These are phyloP conservation scores for Ginglymostoma cirratum DNA, from an alignment of 2,113 vertebrate species.

Conservation along the genomic window DNA sequence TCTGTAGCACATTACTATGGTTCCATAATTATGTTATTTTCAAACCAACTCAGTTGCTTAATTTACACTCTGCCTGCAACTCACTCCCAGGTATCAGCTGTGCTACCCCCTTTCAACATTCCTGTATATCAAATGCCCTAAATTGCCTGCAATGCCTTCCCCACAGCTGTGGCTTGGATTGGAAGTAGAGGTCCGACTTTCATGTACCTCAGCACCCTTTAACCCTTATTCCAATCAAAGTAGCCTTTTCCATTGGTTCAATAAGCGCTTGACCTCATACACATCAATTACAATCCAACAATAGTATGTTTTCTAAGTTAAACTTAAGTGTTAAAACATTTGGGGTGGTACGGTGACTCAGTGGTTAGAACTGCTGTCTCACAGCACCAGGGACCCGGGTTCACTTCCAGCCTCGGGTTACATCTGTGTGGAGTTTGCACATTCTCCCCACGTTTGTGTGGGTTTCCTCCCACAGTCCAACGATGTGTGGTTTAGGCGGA, in stretches of 20 bases:
- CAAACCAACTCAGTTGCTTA: background rate
- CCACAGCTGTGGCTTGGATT: background rate
- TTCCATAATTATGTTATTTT: background rate
- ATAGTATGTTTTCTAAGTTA: background rate
- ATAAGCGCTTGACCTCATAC: background rate
- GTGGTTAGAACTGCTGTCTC: too few relatives aligned
- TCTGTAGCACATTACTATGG: background rate
- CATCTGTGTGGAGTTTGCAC: too few relatives aligned
- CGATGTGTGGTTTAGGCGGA: too few relatives aligned
- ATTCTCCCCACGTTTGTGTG: too few relatives aligned
- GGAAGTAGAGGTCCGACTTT: background rate
- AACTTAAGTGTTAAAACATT: background rate
- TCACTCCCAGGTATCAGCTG: background rate
- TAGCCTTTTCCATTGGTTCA: background rate
- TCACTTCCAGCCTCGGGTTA: too few relatives aligned
- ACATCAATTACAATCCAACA: background rate
- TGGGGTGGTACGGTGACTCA: too few relatives aligned
- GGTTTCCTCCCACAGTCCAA: too few relatives aligned
- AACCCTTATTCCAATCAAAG: background rate
- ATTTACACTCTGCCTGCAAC: background rate
- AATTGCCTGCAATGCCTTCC: background rate
- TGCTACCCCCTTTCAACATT: background rate
- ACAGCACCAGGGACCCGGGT: too few relatives aligned
- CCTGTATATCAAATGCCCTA: background rate
- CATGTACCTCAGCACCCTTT: background rate